These are phyloP conservation scores for Arctopsyche grandis DNA, from an alignment of 1,140 invertebrate species.

Conservation along the genomic window DNA sequence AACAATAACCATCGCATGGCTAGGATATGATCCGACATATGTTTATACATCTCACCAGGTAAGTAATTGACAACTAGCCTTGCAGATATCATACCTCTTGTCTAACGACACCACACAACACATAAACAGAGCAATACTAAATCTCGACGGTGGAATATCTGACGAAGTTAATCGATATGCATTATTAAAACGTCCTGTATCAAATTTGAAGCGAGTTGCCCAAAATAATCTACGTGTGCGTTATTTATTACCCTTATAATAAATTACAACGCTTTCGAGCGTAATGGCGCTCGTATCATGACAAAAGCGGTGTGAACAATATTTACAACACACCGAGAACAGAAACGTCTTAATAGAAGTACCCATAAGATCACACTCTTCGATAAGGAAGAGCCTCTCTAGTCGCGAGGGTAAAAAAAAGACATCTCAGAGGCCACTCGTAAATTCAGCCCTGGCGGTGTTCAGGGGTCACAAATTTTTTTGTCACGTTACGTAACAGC, in stretches of 20 bases:
- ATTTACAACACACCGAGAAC: conserved; percentile 49
- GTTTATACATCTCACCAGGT: too few relatives aligned
- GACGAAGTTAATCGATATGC: too few relatives aligned
- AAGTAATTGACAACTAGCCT: background rate
- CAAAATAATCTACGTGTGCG: too few relatives aligned
- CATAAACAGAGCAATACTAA: too few relatives aligned
- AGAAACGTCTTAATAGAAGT: conserved; percentile 52
- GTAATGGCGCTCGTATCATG: background rate
- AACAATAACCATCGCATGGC: too few relatives aligned
- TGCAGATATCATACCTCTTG: too few relatives aligned
- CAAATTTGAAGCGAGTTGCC: too few relatives aligned
- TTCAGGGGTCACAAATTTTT: conserved; percentile 2
- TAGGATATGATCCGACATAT: too few relatives aligned
- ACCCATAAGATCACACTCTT: conserved; percentile 42
- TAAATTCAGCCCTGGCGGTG: conserved; percentile 23
- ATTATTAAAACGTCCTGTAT: too few relatives aligned
- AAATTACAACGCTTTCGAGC: background rate
- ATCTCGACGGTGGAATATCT: too few relatives aligned
- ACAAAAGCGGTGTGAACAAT: conserved; percentile 49
- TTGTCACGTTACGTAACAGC: background rate
- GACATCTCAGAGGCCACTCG: conserved; percentile 4
- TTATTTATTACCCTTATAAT: too few relatives aligned
- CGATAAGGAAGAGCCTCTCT: conserved; percentile 44
- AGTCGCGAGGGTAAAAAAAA: conserved; percentile 30
- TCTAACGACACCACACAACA: too few relatives aligned